Evolutionary conservation across 2,888 invertebrate genomes (phyloP).

Genomic region (Dioctria rufipes): DNA sequence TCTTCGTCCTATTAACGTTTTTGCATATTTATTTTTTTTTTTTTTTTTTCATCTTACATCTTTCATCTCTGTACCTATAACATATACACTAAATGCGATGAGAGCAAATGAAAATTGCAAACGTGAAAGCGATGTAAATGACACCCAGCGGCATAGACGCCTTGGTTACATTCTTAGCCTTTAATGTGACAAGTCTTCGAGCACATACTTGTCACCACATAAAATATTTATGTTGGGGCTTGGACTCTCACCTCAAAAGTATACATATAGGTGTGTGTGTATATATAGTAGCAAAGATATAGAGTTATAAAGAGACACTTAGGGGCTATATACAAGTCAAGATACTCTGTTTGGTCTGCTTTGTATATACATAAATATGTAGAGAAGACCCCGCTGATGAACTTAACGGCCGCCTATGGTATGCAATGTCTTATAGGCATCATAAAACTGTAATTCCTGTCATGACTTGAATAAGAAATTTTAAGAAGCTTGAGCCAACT

Average conservation of each 20-base stretch:
- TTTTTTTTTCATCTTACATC: neutral
- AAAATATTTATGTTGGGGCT: conserved; percentile 50
- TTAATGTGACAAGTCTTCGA: conserved; percentile 48
- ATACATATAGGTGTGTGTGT: too few species aligned
- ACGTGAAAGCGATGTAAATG: conserved; percentile 49
- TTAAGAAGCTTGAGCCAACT: conserved; percentile 38
- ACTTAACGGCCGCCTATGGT: conserved; percentile 42
- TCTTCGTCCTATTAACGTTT: conserved; percentile 20
- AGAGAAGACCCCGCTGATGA: conserved; percentile 7
- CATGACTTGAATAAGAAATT: conserved; percentile 50
- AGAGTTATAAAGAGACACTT: too few species aligned
- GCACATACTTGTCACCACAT: conserved; percentile 53
- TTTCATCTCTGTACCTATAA: neutral
- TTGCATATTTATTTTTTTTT: neutral
- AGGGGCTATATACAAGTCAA: too few species aligned
- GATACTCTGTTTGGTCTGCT: neutral
- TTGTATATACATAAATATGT: neutral
- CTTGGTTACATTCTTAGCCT: conserved; percentile 35
- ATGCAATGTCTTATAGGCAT: conserved; percentile 40
- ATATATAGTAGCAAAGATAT: neutral
- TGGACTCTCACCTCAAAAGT: conserved; percentile 3
- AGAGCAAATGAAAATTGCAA: conserved; percentile 45
- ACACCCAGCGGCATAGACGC: conserved; percentile 44
- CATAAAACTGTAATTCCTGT: conserved; percentile 52
- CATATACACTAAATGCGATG: neutral